Percentiles rank a stretch among this genome's conserved stretches.
Evolutionary conservation across 2,113 vertebrate genomes (phyloP).

Genomic region (Chionodraco myersi): DNA sequence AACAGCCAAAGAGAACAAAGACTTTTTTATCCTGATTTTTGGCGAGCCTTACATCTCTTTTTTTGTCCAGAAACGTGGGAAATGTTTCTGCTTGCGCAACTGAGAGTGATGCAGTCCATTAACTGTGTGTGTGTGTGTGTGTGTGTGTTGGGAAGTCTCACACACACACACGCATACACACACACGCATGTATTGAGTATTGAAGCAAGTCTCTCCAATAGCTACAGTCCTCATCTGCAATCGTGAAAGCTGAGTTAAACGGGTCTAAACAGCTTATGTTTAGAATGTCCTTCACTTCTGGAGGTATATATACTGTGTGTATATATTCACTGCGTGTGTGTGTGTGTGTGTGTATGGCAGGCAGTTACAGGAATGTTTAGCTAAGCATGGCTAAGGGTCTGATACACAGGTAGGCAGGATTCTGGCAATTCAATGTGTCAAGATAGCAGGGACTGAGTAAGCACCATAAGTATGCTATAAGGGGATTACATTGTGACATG

Average conservation of each 20-base stretch:
- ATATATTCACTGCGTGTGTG: conserved; percentile 3
- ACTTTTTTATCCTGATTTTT: conserved; percentile 6
- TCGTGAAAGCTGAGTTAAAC: conserved; percentile 13
- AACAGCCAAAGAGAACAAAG: conserved; percentile 35
- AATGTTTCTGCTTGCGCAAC: conserved; percentile 11
- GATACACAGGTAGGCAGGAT: conserved; percentile 57
- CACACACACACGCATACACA: neutral
- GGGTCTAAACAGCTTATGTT: conserved; percentile 22
- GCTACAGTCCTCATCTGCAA: conserved; percentile 6
- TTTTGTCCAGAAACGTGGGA: neutral
- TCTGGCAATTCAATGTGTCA: conserved; percentile 52
- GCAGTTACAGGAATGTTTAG: conserved; percentile 48
- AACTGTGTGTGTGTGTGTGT: conserved; percentile 28
- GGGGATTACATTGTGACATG: conserved; percentile 57
- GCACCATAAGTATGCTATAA: conserved; percentile 55
- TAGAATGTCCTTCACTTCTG: conserved; percentile 19
- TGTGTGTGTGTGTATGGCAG: neutral
- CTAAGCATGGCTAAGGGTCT: conserved; percentile 50
- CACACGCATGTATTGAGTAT: conserved; percentile 3
- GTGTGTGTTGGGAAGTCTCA: conserved; percentile 6
- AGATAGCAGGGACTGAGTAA: conserved; percentile 67
- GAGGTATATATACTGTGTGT: conserved; percentile 1
- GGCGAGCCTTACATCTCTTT: neutral
- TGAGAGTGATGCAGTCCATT: conserved; percentile 2
- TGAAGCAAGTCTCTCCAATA: neutral